phyloP scores from a whole-genome alignment of 2,797 vertebrate genomes.

The Ambastaia sidthimunki region DNA sequence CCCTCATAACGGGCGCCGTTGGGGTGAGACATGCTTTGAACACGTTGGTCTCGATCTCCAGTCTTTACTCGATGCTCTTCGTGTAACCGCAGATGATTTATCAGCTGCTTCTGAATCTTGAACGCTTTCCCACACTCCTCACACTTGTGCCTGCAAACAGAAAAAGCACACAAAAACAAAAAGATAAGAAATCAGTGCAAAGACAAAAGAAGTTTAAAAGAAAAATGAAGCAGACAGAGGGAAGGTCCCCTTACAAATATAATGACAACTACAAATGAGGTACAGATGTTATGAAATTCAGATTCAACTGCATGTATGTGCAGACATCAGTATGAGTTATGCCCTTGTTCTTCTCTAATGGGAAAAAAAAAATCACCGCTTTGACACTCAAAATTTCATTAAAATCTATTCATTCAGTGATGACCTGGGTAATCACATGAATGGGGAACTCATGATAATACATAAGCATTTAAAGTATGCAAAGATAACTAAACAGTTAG shows the following conservation, averaged over 20 bases:
- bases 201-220: slow-evolving; percentile 14
- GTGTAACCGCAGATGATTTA: slow-evolving; percentile 89
- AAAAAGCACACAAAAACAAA: slow-evolving; percentile 53
- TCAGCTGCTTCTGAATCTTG: slow-evolving; percentile 87
- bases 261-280: slow-evolving; percentile 57
- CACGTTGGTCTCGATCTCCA: slow-evolving; percentile 66
- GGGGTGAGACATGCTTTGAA: slow-evolving; percentile 75
- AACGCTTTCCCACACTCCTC: slow-evolving; percentile 88
- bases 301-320: slow-evolving; percentile 31
- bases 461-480: slow-evolving; percentile 63
- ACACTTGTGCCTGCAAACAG: slow-evolving; percentile 80
- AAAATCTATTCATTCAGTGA: slow-evolving; percentile 58
- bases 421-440: slow-evolving; percentile 58
- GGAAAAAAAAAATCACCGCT: slow-evolving; percentile 42
- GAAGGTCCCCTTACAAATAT: slow-evolving; percentile 50
- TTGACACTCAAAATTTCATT: slow-evolving; percentile 55
- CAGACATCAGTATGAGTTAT: slow-evolving; percentile 39
- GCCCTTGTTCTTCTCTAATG: slow-evolving; percentile 54
- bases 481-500: slow-evolving; percentile 64
- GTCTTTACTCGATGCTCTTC: slow-evolving; percentile 81
- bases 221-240: slow-evolving; percentile 25
- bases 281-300: slow-evolving; percentile 53
- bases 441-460: slow-evolving; percentile 57
- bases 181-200: slow-evolving; percentile 49
- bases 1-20: slow-evolving; percentile 76